Conservation (phyloP, 2,113 vertebrate species). For the Pachycephala philippinensis region DNA sequence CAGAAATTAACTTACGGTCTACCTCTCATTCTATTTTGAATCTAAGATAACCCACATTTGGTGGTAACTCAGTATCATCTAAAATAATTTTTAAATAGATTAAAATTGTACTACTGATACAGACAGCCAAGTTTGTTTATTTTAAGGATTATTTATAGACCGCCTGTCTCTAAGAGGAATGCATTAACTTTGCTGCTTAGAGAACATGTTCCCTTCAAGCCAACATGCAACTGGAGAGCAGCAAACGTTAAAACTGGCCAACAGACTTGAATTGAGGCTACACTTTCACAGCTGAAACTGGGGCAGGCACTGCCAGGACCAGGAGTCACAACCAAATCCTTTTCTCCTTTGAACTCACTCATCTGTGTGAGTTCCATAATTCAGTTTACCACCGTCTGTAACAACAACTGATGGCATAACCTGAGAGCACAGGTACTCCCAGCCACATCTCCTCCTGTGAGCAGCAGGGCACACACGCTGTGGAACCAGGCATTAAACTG, state of each 20-base stretch:
- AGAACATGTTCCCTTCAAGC: conserved; percentile 35
- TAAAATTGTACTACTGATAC: background rate
- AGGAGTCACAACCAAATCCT: background rate
- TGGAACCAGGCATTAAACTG: background rate
- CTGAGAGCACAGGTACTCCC: background rate
- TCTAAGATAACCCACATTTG: background rate
- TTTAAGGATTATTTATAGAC: conserved; percentile 51
- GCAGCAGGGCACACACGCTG: background rate
- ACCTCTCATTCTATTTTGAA: background rate
- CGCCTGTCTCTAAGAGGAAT: conserved; percentile 1
- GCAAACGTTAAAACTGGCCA: background rate
- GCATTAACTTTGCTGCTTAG: conserved; percentile 15
- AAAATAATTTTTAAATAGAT: background rate
- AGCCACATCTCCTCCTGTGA: background rate
- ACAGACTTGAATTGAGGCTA: background rate
- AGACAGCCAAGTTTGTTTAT: background rate
- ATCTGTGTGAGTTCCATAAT: background rate
- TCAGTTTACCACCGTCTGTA: background rate
- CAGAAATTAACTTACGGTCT: background rate
- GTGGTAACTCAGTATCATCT: background rate
- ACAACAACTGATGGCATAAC: background rate
- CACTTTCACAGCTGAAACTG: background rate
- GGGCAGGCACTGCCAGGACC: background rate
- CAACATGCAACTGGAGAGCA: background rate
- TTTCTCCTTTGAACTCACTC: background rate